These are phyloP conservation scores for Lepisosteus oculatus DNA, from an alignment of 2,113 vertebrate genomes.

Conservation along the genomic window DNA sequence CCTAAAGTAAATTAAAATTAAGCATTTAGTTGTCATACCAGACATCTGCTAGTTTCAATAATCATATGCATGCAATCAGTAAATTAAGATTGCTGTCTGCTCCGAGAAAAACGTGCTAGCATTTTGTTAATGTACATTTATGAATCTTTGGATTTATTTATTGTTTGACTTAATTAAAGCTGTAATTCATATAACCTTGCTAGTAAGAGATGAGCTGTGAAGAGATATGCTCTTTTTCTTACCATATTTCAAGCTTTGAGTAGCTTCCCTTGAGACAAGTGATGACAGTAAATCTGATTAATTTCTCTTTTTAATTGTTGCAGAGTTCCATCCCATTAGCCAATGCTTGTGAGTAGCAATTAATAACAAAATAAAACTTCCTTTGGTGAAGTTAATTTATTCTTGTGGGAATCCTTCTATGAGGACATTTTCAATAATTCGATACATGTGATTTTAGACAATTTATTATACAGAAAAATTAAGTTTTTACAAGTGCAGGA, in stretches of 20 bases:
- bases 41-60: no score
- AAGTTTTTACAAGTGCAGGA: no score
- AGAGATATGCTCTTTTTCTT: background rate
- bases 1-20: no score
- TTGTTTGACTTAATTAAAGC: background rate
- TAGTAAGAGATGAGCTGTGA: no score
- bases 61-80: no score
- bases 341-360: constrained; percentile 77
- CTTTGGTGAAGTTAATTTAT: constrained; percentile 68
- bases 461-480: no score
- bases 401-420: constrained; percentile 64
- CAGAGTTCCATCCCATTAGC: constrained; percentile 72
- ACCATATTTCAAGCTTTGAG: background rate
- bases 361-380: constrained; percentile 70
- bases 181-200: background rate
- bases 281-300: constrained; percentile 77
- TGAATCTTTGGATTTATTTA: no score
- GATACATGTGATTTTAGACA: no score
- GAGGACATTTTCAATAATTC: constrained; percentile 61
- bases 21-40: no score
- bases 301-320: constrained; percentile 71
- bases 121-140: no score
- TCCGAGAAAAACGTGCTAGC: no score
- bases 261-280: constrained; percentile 55
- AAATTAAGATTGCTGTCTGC: no score